These are phyloP conservation scores for Silurus meridionalis DNA, from an alignment of 2,113 vertebrate species.

Conservation along the genomic window DNA sequence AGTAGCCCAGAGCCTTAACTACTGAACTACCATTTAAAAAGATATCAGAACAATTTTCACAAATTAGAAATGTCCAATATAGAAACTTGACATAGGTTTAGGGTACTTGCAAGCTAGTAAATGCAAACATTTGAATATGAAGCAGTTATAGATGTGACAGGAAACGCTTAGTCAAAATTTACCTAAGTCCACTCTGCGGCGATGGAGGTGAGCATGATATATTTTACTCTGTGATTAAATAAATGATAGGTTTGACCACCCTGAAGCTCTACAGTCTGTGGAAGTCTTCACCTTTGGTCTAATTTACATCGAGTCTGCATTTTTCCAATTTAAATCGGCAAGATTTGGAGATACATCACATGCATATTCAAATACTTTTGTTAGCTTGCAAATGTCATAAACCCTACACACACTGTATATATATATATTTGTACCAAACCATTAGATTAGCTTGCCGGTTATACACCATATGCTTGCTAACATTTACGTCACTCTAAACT, in stretches of 20 bases:
- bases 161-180: not conserved
- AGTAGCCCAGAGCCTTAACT: too few species aligned
- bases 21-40: too few species aligned
- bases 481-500: not conserved
- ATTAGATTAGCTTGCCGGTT: not conserved
- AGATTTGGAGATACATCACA: not conserved
- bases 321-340: not conserved
- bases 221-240: not conserved
- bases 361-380: not conserved
- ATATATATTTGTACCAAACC: not conserved
- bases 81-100: not conserved
- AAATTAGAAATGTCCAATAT: not conserved
- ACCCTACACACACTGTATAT: not conserved
- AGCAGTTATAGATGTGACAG: not conserved
- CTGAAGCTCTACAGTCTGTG: not conserved
- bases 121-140: not conserved
- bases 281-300: not conserved
- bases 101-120: not conserved
- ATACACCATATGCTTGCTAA: not conserved
- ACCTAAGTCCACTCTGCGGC: not conserved
- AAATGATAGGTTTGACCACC: not conserved
- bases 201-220: not conserved
- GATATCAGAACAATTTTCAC: not conserved
- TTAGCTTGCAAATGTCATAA: not conserved
- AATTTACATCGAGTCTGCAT: not conserved